phyloP scores from a whole-genome alignment of 2,888 invertebrate genomes.

The Lacanobia oleracea region DNA sequence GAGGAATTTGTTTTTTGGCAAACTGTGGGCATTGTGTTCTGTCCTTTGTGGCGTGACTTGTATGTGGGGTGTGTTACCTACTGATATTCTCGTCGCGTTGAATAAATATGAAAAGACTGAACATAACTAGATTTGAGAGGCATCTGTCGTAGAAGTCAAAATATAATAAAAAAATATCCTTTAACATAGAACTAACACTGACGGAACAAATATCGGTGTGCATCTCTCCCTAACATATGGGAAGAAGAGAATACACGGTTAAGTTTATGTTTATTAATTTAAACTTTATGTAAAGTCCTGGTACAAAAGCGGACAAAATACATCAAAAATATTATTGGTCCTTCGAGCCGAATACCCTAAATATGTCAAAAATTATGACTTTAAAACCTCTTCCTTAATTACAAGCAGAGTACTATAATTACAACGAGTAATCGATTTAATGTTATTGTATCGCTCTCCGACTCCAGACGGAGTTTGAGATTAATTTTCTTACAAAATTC shows the following conservation, averaged over 20 bases:
- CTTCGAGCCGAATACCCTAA: no score
- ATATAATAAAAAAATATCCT: not conserved
- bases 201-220: no score
- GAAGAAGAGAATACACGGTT: no score
- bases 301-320: no score
- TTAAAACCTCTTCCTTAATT: not conserved
- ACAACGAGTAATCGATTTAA: slow-evolving; percentile 24
- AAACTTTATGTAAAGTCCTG: no score
- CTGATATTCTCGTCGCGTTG: not conserved
- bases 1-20: slow-evolving; percentile 44
- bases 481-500: slow-evolving; percentile 43
- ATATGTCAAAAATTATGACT: no score
- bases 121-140: not conserved
- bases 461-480: slow-evolving; percentile 27
- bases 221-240: no score
- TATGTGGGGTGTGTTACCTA: not conserved
- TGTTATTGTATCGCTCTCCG: slow-evolving; percentile 29
- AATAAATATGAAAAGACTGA: not conserved
- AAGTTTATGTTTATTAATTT: no score
- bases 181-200: not conserved
- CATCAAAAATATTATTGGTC: no score
- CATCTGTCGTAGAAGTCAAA: not conserved
- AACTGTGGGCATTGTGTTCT: slow-evolving; percentile 29
- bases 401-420: slow-evolving; percentile 8
- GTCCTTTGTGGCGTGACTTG: slow-evolving; percentile 23